These are phyloP conservation scores for Embidobia sp. DNA, from an alignment of 2,888 invertebrate genomes.

Conservation along the genomic window DNA sequence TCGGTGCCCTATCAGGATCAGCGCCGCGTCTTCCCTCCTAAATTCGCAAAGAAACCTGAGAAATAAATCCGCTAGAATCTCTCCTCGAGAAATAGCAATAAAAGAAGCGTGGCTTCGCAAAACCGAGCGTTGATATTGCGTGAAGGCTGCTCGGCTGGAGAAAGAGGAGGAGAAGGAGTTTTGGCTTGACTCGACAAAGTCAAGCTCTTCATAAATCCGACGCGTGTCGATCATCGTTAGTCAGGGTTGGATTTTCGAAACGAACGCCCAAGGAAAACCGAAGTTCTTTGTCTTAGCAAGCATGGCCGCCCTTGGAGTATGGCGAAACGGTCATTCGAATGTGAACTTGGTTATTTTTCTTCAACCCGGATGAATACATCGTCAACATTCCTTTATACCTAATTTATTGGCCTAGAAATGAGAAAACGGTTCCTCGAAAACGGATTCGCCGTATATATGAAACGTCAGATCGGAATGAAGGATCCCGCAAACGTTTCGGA, in stretches of 20 bases:
- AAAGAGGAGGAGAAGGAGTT: no score
- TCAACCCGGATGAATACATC: slow-evolving; percentile 19
- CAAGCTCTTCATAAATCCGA: slow-evolving; percentile 28
- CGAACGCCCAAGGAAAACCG: slow-evolving; percentile 12
- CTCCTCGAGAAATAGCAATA: slow-evolving; percentile 13
- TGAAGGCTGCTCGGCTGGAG: no score
- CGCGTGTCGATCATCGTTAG: slow-evolving; percentile 45
- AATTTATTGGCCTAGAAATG: slow-evolving; percentile 19
- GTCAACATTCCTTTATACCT: slow-evolving; percentile 9
- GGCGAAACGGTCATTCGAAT: slow-evolving; percentile 27
- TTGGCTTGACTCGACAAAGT: slow-evolving; percentile 11
- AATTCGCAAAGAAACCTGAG: slow-evolving; percentile 42
- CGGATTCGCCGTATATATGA: slow-evolving; percentile 5
- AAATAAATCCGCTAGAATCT: slow-evolving; percentile 54
- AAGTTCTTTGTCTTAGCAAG: slow-evolving; percentile 21
- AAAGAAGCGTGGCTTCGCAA: no score
- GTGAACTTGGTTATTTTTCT: slow-evolving; percentile 27
- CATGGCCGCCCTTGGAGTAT: slow-evolving; percentile 18
- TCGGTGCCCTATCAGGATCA: slow-evolving; percentile 54
- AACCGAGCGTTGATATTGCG: no score
- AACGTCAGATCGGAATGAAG: slow-evolving; percentile 14
- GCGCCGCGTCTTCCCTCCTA: slow-evolving; percentile 22
- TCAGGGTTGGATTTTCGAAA: slow-evolving; percentile 20
- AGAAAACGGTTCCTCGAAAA: slow-evolving; percentile 20
- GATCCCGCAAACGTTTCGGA: not conserved